Conservation (phyloP, 2,888 invertebrate species). For the Tachina grossa region DNA sequence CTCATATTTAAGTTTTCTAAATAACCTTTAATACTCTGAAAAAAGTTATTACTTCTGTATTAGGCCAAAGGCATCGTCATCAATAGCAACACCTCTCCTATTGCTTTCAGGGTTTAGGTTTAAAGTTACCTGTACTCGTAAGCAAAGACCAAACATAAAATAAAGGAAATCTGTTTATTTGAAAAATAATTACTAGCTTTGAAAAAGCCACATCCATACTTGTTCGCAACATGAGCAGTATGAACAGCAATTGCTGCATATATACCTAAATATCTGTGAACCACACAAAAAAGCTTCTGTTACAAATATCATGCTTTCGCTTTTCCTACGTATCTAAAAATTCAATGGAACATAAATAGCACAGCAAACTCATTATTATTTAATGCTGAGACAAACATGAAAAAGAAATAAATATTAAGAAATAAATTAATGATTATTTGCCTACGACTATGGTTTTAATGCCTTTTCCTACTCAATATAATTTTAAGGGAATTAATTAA, state of each 20-base stretch:
- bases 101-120: neutral
- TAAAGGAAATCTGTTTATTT: constrained; percentile 54
- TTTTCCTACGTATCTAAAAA: constrained; percentile 38
- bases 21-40: constrained; percentile 25
- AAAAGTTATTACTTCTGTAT: neutral
- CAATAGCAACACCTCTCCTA: constrained; percentile 10
- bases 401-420: neutral
- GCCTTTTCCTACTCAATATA: neutral
- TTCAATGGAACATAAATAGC: constrained; percentile 34
- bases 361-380: neutral
- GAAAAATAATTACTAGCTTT: constrained; percentile 63
- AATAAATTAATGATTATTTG: neutral
- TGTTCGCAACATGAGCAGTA: neutral
- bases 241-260: neutral
- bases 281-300: neutral
- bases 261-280: neutral
- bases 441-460: neutral
- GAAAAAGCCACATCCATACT: neutral
- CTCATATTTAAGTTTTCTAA: constrained; percentile 14
- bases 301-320: neutral
- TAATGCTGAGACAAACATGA: neutral
- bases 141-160: constrained; percentile 21
- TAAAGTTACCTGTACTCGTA: neutral
- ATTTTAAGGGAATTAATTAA: neutral
- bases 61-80: neutral